Evolutionary conservation across 2,888 invertebrate genomes (phyloP).

Genomic region (Pollenia amentaria): DNA sequence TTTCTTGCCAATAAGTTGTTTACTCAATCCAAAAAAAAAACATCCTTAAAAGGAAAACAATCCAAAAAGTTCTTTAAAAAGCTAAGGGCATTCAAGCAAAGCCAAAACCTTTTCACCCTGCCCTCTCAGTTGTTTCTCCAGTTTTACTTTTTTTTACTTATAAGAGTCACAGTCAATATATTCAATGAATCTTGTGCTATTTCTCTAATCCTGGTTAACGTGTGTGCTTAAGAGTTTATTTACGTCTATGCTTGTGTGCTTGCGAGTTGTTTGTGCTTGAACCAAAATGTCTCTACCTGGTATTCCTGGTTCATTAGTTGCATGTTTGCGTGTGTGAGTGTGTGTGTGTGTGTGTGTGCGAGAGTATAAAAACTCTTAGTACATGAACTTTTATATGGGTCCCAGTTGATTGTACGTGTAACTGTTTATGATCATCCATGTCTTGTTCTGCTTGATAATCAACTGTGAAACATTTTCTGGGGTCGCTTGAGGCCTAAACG

Average conservation of each 20-base stretch:
- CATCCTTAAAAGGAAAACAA: slow-evolving; percentile 13
- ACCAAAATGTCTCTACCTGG: slow-evolving; percentile 66
- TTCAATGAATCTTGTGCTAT: slow-evolving; percentile 49
- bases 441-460: slow-evolving; percentile 55
- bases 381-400: slow-evolving; percentile 29
- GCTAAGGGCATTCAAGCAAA: background rate
- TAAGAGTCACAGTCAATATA: slow-evolving; percentile 47
- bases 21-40: slow-evolving; percentile 48
- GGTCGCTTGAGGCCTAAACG: slow-evolving; percentile 60
- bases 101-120: background rate
- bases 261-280: background rate
- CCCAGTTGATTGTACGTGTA: background rate
- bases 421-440: slow-evolving; percentile 6
- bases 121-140: background rate
- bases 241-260: slow-evolving; percentile 64
- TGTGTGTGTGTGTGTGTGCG: slow-evolving; percentile 13
- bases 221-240: background rate
- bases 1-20: slow-evolving; percentile 58
- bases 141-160: slow-evolving; percentile 31
- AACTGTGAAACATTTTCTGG: slow-evolving; percentile 50
- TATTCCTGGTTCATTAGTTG: slow-evolving; percentile 68
- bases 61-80: background rate
- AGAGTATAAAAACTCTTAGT: slow-evolving; percentile 16
- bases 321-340: slow-evolving; percentile 37
- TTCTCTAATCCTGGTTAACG: slow-evolving; percentile 10